Evolutionary conservation across 2,797 vertebrate genomes (phyloP).

Genomic region (Psittacula derbiana): DNA sequence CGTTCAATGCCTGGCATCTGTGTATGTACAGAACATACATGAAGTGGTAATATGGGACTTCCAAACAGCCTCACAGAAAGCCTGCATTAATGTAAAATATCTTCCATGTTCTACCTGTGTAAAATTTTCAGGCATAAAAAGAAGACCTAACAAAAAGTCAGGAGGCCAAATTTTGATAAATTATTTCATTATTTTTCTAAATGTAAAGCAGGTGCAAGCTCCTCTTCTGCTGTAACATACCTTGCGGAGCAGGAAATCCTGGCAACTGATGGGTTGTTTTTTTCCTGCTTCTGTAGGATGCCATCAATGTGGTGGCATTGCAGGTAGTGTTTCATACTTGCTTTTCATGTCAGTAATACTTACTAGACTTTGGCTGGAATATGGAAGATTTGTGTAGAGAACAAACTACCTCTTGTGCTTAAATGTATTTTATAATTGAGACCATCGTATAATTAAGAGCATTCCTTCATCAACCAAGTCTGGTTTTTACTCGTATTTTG

Average conservation of each 20-base stretch:
- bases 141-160: not conserved
- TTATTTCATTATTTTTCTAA: not conserved
- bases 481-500: not conserved
- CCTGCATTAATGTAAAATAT: not conserved
- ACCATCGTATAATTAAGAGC: not conserved
- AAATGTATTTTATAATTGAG: not conserved
- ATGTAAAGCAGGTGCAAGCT: not conserved
- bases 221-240: not conserved
- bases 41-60: not conserved
- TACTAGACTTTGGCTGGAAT: not conserved
- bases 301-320: not conserved
- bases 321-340: not conserved
- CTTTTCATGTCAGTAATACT: not conserved
- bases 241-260: not conserved
- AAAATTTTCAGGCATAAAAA: not conserved
- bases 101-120: not conserved
- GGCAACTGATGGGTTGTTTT: not conserved
- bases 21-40: accelerated
- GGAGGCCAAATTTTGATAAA: not conserved
- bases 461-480: not conserved
- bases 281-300: not conserved
- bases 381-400: not conserved
- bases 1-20: not conserved
- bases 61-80: not conserved
- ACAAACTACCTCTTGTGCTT: not conserved